Evolutionary conservation across 2,888 invertebrate genomes (phyloP), one percentile per base, ranked within the genome.

Genomic region (Pyrocoelia pectoralis): DNA sequence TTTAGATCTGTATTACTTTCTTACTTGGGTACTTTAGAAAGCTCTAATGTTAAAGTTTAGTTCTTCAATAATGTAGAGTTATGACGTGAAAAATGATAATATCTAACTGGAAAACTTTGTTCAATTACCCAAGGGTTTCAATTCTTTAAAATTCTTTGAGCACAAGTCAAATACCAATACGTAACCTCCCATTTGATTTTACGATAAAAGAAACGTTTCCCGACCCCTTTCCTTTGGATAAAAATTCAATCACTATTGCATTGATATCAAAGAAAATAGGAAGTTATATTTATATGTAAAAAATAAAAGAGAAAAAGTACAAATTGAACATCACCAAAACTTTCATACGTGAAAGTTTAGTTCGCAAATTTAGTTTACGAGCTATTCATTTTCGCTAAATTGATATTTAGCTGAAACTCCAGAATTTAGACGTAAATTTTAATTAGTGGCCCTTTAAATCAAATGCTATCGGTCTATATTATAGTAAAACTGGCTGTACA

Each of bases 41-140:
- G 24, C 24, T 6, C 24, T 6, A 24, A 3, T 24, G 3, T 24
- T 6, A 6, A 6, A 33, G 9, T n/a, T 33, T n/a, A 8, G n/a
- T 33, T 33, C 8, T 24, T 33, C 33, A 8, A 33, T n/a, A n/a
- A 33, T n/a, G n/a, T n/a, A 6, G 33, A 24, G 10, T 33, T 33
- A 33, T 33, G 33, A 33, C 8, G 33, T 33, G 8, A 33, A 33
- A 33, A 33, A 33, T n/a, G 33, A 33, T 8, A 33, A n/a, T 33
- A 33, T 33, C 2, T n/a, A 33, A 33, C n/a, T 4, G 33, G 24
- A 24, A 33, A 33, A 33, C 24, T 24, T 24, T 33, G 33, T 33
- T 33, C 33, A 33, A 33, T 33, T n/a, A 33, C 33, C 33, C 33
- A n/a, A n/a, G 33, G 33, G 33, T 33, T 33, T 33, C 33, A 33